These are phyloP conservation scores for Melangyna quadrimaculata DNA, from an alignment of 2,888 invertebrate genomes.

Conservation along the genomic window DNA sequence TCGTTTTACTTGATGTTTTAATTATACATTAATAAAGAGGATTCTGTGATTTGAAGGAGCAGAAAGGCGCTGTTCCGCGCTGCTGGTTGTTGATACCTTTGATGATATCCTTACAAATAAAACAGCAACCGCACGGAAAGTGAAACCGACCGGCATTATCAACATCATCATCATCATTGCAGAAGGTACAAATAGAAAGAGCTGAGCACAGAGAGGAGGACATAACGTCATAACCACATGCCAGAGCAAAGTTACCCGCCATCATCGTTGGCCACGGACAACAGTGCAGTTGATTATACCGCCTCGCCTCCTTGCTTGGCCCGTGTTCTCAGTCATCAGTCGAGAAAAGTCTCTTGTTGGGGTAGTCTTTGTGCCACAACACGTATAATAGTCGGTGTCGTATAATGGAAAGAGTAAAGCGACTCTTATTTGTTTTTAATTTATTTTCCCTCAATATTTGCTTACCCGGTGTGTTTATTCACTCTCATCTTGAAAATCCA, in stretches of 20 bases:
- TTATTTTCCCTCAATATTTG: conserved; percentile 72
- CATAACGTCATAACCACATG: background rate
- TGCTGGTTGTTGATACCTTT: conserved; percentile 18
- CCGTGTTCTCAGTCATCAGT: background rate
- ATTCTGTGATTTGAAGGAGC: conserved; percentile 54
- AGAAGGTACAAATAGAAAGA: background rate
- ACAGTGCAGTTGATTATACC: background rate
- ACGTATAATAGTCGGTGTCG: background rate
- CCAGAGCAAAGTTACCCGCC: background rate
- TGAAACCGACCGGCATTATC: conserved; percentile 13
- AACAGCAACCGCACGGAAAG: conserved; percentile 12
- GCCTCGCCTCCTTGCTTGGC: background rate
- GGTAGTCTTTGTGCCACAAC: background rate
- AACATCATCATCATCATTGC: conserved; percentile 7
- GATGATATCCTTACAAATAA: conserved; percentile 41
- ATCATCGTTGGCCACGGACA: background rate
- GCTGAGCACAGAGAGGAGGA: background rate
- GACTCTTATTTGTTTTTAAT: conserved; percentile 68
- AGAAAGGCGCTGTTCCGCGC: conserved; percentile 1
- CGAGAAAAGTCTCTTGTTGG: conserved; percentile 25
- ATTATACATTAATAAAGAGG: conserved; percentile 67
- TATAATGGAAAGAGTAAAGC: conserved; percentile 26
- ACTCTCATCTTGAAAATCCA: conserved; percentile 69
- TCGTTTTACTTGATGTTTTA: conserved; percentile 56
- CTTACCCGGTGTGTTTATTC: conserved; percentile 65